These are phyloP conservation scores for Caerostris extrusa DNA, from an alignment of 1,140 invertebrate species.

Conservation along the genomic window DNA sequence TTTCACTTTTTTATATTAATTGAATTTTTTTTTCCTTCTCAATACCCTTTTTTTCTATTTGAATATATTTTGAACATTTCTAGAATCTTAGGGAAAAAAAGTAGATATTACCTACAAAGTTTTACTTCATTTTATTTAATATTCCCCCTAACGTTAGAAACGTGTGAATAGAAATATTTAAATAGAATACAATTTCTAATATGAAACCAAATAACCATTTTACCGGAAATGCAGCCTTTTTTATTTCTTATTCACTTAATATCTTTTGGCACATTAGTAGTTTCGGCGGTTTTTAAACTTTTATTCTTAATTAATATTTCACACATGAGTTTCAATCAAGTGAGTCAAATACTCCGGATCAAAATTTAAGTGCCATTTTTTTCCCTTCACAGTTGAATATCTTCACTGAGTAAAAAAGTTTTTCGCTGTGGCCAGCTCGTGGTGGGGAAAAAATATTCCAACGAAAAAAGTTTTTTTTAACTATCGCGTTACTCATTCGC, in stretches of 20 bases:
- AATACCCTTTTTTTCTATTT: too few relatives aligned
- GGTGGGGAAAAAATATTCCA: background rate
- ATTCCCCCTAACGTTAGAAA: background rate
- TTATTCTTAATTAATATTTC: background rate
- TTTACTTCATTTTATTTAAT: background rate
- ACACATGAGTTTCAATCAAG: background rate
- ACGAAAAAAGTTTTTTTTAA: background rate
- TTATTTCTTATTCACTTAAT: background rate
- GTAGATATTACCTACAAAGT: too few relatives aligned
- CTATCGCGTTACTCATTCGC: background rate
- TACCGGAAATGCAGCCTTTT: background rate
- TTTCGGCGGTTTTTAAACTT: background rate
- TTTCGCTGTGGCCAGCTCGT: too few relatives aligned
- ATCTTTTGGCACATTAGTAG: background rate
- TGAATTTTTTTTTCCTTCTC: too few relatives aligned
- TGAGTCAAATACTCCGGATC: background rate
- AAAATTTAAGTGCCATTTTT: background rate
- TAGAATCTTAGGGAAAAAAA: too few relatives aligned
- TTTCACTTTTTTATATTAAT: too few relatives aligned
- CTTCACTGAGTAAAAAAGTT: background rate
- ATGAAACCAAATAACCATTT: background rate
- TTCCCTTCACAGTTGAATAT: background rate
- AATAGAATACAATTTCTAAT: background rate
- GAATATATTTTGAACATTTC: too few relatives aligned
- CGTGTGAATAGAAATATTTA: background rate